Percentiles rank a stretch among this genome's conserved stretches.
These are phyloP conservation scores for Toxotes chatareus DNA, from an alignment of 2,113 vertebrate genomes.

Conservation along the genomic window DNA sequence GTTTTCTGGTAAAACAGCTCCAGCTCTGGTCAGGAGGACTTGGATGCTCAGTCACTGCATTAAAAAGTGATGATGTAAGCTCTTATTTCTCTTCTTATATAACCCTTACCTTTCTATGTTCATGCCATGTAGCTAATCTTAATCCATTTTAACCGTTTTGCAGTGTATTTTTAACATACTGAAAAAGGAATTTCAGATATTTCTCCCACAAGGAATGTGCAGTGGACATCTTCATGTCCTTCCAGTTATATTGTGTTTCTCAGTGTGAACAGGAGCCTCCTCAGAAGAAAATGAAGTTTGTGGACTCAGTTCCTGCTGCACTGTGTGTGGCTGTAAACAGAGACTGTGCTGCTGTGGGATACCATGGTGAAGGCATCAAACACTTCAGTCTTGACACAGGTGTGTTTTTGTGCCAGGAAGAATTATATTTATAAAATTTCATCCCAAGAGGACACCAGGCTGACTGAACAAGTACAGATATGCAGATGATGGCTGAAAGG, in stretches of 20 bases:
- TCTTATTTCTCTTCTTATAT: background rate
- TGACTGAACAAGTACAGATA: background rate
- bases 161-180: background rate
- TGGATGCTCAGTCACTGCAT: constrained; percentile 73
- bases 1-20: constrained; percentile 78
- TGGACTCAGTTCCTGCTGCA: constrained; percentile 71
- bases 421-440: background rate
- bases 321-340: constrained; percentile 84
- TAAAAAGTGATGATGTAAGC: constrained; percentile 71
- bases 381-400: constrained; percentile 84
- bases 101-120: background rate
- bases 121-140: background rate
- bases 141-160: too few species aligned
- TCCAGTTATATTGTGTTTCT: background rate
- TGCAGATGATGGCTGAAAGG: too few species aligned
- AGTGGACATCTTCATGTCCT: too few species aligned
- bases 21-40: constrained; percentile 90
- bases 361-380: constrained; percentile 83
- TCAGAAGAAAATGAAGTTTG: constrained; percentile 49
- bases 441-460: background rate
- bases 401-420: constrained; percentile 53
- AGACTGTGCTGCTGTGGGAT: constrained; percentile 83
- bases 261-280: constrained; percentile 52
- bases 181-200: background rate
- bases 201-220: background rate